A percentile compares a stretch with the other conserved stretches of the same genome.
Conservation (phyloP, 2,888 invertebrate species). For the Ornithoptera priamus region DNA sequence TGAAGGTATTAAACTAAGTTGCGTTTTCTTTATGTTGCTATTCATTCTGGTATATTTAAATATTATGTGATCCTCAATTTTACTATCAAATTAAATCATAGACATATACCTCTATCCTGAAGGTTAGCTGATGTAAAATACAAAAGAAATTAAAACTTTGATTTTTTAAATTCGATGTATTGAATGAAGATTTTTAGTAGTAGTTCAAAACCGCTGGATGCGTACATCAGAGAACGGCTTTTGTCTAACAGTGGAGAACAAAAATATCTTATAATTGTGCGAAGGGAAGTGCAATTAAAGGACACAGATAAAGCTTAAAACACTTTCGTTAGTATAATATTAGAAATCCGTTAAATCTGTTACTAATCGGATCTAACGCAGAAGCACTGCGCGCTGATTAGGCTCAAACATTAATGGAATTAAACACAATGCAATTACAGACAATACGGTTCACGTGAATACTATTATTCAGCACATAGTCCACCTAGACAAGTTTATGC, state of each 20-base stretch:
- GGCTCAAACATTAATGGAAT: constrained; percentile 58
- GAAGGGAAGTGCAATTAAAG: not conserved
- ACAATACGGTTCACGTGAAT: constrained; percentile 48
- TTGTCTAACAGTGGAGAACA: not conserved
- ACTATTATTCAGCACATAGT: constrained; percentile 40
- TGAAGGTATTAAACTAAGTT: no score
- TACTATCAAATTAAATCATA: no score
- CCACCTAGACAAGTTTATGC: constrained; percentile 35
- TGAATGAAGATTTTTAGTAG: no score
- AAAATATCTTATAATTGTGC: not conserved
- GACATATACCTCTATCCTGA: no score
- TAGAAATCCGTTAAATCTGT: constrained; percentile 34
- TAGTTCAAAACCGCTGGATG: no score
- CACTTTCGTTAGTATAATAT: constrained; percentile 19
- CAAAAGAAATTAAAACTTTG: no score
- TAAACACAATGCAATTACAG: constrained; percentile 64
- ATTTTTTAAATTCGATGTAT: no score
- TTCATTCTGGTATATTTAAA: no score
- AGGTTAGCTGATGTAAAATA: no score
- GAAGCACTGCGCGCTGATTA: constrained; percentile 43
- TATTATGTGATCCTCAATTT: no score
- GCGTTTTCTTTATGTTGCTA: no score
- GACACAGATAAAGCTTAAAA: constrained; percentile 34
- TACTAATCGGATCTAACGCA: constrained; percentile 61
- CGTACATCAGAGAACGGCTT: no score